Conservation (phyloP, 2,113 vertebrate genomes). For the Drymodes brunneopygia region DNA sequence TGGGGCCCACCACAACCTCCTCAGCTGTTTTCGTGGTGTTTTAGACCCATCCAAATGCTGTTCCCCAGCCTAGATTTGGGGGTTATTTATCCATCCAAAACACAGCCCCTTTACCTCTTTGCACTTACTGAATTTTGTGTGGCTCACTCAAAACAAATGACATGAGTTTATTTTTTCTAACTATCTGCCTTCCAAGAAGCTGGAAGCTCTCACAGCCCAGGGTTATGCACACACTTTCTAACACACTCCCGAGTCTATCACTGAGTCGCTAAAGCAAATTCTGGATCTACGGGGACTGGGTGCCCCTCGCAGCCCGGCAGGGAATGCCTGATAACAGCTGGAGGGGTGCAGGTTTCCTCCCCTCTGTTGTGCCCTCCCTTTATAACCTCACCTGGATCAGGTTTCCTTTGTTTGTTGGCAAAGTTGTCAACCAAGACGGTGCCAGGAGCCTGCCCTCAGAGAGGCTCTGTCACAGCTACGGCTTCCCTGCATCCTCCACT, state of each 20-base stretch:
- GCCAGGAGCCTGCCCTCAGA: background rate
- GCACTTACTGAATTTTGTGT: background rate
- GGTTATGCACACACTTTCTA: background rate
- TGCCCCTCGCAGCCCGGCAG: background rate
- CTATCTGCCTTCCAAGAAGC: background rate
- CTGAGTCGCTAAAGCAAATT: background rate
- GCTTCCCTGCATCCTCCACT: background rate
- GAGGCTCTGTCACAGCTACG: background rate
- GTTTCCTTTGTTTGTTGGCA: background rate
- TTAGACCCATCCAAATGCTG: background rate
- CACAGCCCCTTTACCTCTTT: background rate
- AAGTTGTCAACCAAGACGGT: background rate
- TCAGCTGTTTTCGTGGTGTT: background rate
- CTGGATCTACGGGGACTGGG: fast-evolving
- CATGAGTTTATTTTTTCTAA: background rate
- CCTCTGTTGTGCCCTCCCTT: background rate
- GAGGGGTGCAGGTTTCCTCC: background rate
- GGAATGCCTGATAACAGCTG: background rate
- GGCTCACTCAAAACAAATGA: background rate
- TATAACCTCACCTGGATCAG: background rate
- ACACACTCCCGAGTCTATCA: background rate
- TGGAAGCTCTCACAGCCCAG: background rate
- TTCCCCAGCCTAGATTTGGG: background rate
- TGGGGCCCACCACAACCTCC: background rate
- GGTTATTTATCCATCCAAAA: background rate